Conservation (phyloP, 2,888 invertebrate species). For the Magallana nippona region DNA sequence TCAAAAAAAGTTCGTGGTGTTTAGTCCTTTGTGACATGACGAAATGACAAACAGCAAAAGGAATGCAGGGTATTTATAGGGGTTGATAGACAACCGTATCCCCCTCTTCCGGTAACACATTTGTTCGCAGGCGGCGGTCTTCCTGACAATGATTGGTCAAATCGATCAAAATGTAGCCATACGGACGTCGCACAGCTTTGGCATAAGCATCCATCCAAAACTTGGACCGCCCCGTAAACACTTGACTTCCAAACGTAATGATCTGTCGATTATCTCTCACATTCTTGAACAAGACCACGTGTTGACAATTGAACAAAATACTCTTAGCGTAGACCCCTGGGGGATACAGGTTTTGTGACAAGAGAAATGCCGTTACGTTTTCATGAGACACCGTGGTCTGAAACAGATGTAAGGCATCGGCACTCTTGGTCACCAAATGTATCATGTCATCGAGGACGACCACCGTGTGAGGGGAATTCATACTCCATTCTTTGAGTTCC, state of each 20-base stretch:
- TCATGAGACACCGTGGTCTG: not conserved
- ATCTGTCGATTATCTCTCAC: slow-evolving; percentile 34
- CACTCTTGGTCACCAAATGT: slow-evolving; percentile 12
- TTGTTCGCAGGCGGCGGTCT: slow-evolving; percentile 1
- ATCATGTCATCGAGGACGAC: slow-evolving; percentile 42
- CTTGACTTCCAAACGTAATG: slow-evolving; percentile 41
- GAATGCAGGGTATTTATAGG: not conserved
- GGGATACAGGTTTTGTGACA: slow-evolving; percentile 28
- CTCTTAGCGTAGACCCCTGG: slow-evolving; percentile 22
- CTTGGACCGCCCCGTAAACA: slow-evolving; percentile 35
- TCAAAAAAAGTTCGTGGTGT: slow-evolving; percentile 1
- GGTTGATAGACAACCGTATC: slow-evolving; percentile 9
- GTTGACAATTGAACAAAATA: slow-evolving; percentile 23
- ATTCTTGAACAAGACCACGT: slow-evolving; percentile 39
- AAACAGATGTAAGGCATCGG: slow-evolving; percentile 27
- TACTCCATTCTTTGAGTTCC: slow-evolving; percentile 40
- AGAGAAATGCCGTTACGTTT: not conserved
- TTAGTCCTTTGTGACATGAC: not conserved
- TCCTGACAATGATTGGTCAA: slow-evolving; percentile 21
- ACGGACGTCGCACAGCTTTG: slow-evolving; percentile 36
- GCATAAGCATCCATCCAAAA: slow-evolving; percentile 39
- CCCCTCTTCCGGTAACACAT: slow-evolving; percentile 3
- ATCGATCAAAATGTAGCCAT: slow-evolving; percentile 43
- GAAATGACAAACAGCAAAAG: not conserved
- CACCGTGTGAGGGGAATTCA: slow-evolving; percentile 11